A percentile compares a stretch with the other conserved stretches of the same genome.
Conservation (phyloP, 2,888 invertebrate species). For the Cremastinae sp. region DNA sequence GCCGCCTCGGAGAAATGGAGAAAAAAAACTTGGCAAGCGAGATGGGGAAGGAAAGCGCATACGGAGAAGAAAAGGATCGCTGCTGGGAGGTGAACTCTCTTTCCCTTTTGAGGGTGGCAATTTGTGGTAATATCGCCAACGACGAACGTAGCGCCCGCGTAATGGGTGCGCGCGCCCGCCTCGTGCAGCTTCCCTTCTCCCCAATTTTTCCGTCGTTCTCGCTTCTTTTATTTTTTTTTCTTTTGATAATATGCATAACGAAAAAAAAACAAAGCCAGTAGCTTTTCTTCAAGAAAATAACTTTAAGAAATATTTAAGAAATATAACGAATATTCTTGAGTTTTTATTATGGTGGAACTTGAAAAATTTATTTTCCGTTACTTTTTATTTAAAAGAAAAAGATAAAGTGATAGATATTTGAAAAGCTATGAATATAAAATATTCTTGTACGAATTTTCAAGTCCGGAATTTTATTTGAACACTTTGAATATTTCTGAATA, state of each 20-base stretch:
- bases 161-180: conserved; percentile 62
- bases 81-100: conserved; percentile 65
- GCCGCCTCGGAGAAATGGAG: neutral
- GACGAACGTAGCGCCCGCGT: conserved; percentile 74
- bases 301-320: no score
- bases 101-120: conserved; percentile 79
- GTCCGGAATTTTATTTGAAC: no score
- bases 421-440: no score
- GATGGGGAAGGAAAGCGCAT: conserved; percentile 16
- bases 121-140: conserved; percentile 79
- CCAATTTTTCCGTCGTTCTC: conserved; percentile 17
- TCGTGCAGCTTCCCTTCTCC: conserved; percentile 42
- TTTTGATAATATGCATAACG: conserved; percentile 26
- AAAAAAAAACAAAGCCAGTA: conserved; percentile 16
- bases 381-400: no score
- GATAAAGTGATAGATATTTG: no score
- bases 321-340: no score
- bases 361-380: no score
- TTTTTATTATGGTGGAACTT: no score
- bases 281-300: neutral
- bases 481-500: no score
- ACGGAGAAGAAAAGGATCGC: conserved; percentile 35
- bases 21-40: conserved; percentile 42
- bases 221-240: conserved; percentile 14
- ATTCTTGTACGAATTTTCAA: no score